A percentile compares a stretch with the other conserved stretches of the same genome.
Conservation (phyloP, 1,140 invertebrate genomes). For the Bactericera cockerelli region DNA sequence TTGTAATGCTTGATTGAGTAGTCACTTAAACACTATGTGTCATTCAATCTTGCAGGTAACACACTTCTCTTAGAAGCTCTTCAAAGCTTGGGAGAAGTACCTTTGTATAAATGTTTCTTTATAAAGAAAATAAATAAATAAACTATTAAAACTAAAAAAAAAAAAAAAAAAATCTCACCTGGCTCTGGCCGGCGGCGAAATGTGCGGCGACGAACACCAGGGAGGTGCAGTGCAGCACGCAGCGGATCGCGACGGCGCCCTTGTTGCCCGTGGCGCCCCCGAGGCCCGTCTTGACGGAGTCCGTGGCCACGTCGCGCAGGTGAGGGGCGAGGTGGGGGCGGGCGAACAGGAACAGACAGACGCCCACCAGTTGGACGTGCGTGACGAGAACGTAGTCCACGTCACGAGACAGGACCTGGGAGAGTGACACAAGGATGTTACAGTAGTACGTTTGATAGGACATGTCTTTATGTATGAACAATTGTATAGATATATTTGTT, state of each 20-base stretch:
- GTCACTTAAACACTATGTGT: no score
- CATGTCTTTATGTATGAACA: no score
- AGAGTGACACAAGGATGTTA: no score
- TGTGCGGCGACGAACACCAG: conserved; percentile 97
- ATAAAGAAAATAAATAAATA: no score
- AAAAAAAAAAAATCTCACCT: conserved; percentile 29
- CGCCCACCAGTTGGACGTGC: conserved; percentile 93
- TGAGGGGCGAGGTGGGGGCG: conserved; percentile 69
- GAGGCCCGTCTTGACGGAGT: conserved; percentile 93
- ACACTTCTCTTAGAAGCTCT: no score
- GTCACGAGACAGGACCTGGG: conserved; percentile 60
- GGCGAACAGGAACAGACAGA: conserved; percentile 91
- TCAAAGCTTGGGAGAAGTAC: no score
- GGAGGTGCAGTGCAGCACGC: conserved; percentile 81
- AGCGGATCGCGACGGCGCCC: conserved; percentile 88
- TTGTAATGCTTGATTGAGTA: no score
- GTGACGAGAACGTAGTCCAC: conserved; percentile 81
- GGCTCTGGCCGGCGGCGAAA: conserved; percentile 95
- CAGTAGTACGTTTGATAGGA: no score
- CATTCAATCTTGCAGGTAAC: no score
- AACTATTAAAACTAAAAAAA: no score
- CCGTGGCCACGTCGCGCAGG: conserved; percentile 81
- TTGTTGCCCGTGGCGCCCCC: conserved; percentile 91
- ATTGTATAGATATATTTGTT: no score
- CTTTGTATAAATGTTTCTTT: no score